A percentile compares a stretch with the other conserved stretches of the same genome.
Evolutionary conservation across 2,888 invertebrate species (phyloP).

Genomic region (Muschampia plurimacula): DNA sequence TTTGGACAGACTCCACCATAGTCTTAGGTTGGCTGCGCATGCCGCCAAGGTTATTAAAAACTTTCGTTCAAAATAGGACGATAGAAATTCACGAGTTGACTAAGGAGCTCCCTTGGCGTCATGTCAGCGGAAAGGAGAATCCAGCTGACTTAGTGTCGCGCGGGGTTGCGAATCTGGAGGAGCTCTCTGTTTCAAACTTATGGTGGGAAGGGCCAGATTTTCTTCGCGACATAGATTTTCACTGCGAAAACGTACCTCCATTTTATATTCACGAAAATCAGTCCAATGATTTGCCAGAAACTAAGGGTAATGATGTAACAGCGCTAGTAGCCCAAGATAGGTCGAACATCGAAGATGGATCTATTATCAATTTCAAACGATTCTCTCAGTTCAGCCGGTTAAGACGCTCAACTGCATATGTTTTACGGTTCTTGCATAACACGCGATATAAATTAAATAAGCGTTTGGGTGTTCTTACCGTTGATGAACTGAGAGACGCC

Average conservation of each 20-base stretch:
- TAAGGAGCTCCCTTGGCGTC: conserved; percentile 6
- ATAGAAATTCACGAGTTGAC: conserved; percentile 23
- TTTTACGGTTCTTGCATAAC: conserved; percentile 8
- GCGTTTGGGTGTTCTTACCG: conserved; percentile 1
- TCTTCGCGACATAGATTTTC: background rate
- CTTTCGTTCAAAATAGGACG: conserved; percentile 8
- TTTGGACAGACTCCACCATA: conserved; percentile 23
- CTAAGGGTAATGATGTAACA: background rate
- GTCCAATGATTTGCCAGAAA: background rate
- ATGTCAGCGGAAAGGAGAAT: conserved; percentile 8
- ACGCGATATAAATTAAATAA: conserved; percentile 3
- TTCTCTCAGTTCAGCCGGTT: conserved; percentile 8
- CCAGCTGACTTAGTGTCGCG: conserved; percentile 21
- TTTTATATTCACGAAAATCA: background rate
- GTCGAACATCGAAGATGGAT: background rate
- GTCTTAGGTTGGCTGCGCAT: conserved; percentile 38
- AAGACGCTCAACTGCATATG: background rate
- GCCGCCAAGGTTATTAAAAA: conserved; percentile 9
- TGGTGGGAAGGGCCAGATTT: conserved; percentile 15
- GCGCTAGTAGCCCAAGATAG: background rate
- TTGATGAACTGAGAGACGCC: conserved; percentile 17
- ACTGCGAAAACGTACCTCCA: background rate
- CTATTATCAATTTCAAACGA: conserved; percentile 1
- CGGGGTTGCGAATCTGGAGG: conserved; percentile 20
- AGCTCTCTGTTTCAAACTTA: background rate